phyloP scores from a whole-genome alignment of 2,113 vertebrate genomes.

The Gymnorhina tibicen region DNA sequence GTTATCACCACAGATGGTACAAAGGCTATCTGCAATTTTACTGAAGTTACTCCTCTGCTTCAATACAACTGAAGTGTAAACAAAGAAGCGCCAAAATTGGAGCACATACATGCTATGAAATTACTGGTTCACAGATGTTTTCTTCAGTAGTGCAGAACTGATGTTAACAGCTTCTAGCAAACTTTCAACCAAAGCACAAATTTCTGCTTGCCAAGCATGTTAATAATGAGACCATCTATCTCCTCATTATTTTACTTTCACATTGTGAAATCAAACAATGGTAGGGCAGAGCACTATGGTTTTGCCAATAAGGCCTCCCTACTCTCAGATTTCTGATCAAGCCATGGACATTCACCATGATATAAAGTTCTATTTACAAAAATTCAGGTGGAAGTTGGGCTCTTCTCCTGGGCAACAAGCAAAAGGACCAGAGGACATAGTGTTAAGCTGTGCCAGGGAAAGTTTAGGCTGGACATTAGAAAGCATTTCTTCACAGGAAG shows the following conservation, averaged over 20 bases:
- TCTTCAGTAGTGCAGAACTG: not conserved
- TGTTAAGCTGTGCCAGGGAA: not conserved
- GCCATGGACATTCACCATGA: not conserved
- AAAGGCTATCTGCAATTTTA: not conserved
- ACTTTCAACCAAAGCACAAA: not conserved
- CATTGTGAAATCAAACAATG: not conserved
- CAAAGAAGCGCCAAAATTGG: not conserved
- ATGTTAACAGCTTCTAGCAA: not conserved
- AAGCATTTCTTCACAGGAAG: not conserved
- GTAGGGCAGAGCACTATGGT: not conserved
- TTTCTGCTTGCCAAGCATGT: not conserved
- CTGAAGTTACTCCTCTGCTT: not conserved
- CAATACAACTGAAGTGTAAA: not conserved
- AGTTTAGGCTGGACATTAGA: not conserved
- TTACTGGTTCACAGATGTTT: not conserved
- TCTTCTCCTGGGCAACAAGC: not conserved
- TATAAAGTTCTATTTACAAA: not conserved
- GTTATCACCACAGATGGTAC: not conserved
- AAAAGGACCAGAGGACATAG: not conserved
- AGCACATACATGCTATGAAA: not conserved
- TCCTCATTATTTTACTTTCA: not conserved
- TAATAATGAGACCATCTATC: not conserved
- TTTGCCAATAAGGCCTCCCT: not conserved
- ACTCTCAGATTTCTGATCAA: not conserved
- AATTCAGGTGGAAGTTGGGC: not conserved